phyloP scores from a whole-genome alignment of 2,113 vertebrate genomes.

The Pseudonaja textilis region DNA sequence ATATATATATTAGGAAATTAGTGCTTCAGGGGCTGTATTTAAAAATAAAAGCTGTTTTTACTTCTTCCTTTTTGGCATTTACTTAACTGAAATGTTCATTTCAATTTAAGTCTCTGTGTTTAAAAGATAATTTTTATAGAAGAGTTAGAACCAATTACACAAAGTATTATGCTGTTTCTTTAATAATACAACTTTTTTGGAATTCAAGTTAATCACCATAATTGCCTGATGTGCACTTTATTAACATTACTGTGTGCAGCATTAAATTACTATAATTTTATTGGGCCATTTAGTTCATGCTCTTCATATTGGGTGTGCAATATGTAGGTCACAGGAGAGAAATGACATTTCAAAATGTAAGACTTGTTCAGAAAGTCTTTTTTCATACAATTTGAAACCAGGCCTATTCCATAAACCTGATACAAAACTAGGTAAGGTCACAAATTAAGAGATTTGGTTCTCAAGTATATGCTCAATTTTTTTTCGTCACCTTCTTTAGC shows the following conservation, averaged over 20 bases:
- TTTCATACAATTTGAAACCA: constrained; percentile 2
- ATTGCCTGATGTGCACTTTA: constrained; percentile 36
- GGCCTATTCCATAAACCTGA: not conserved
- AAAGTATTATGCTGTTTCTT: constrained; percentile 16
- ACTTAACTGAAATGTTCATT: constrained; percentile 33
- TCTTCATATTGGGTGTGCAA: constrained; percentile 1
- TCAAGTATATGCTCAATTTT: not conserved
- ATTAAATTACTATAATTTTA: constrained; percentile 48
- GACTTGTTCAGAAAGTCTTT: not conserved
- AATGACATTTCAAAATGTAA: constrained; percentile 21
- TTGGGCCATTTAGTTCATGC: constrained; percentile 35
- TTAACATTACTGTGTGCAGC: constrained; percentile 32
- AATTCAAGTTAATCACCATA: constrained; percentile 49
- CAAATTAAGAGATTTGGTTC: not conserved
- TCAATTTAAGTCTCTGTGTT: constrained; percentile 27
- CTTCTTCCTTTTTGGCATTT: constrained; percentile 4
- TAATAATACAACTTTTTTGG: constrained; percentile 42
- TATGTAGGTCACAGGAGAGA: constrained; percentile 13
- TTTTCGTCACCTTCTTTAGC: not conserved
- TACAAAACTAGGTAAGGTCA: not conserved
- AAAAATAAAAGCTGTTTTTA: constrained; percentile 14
- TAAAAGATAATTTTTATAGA: constrained; percentile 44
- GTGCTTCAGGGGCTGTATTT: constrained; percentile 19
- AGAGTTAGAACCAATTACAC: constrained; percentile 33
- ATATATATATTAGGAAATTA: constrained; percentile 20